These are phyloP conservation scores for Tiliacea aurago DNA, from an alignment of 2,888 invertebrate genomes.

Conservation along the genomic window DNA sequence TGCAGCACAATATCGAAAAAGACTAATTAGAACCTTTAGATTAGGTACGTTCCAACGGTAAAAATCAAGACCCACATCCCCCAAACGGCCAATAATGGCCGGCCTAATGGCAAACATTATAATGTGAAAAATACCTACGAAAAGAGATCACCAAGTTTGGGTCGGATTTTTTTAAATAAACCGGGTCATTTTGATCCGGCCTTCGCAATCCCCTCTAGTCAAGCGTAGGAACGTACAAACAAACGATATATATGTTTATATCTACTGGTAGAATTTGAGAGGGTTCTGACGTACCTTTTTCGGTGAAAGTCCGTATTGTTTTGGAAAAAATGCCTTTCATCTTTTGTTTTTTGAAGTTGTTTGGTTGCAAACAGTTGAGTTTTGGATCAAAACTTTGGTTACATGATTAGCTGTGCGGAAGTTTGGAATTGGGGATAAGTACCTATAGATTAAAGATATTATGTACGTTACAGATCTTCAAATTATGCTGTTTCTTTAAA, in stretches of 20 bases:
- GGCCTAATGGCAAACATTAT: conserved; percentile 24
- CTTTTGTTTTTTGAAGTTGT: conserved; percentile 8
- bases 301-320: conserved; percentile 31
- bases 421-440: not conserved
- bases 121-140: conserved; percentile 29
- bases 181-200: conserved; percentile 35
- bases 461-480: not conserved
- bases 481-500: not conserved
- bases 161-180: conserved; percentile 51
- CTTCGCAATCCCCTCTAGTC: conserved; percentile 41
- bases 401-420: conserved; percentile 3
- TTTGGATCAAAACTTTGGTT: not conserved
- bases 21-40: not conserved
- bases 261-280: conserved; percentile 38
- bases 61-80: not conserved
- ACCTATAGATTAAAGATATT: not conserved
- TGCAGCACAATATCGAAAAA: not conserved
- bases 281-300: conserved; percentile 38
- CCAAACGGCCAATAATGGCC: conserved; percentile 16
- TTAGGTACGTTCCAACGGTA: not conserved
- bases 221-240: conserved; percentile 39
- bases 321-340: conserved; percentile 21
- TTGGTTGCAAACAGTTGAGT: conserved; percentile 2
- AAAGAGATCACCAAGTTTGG: conserved; percentile 32
- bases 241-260: conserved; percentile 16